Percentiles rank a stretch among this genome's conserved stretches.
These are phyloP conservation scores for Archips crataeganus DNA, from an alignment of 2,888 invertebrate species.

Conservation along the genomic window DNA sequence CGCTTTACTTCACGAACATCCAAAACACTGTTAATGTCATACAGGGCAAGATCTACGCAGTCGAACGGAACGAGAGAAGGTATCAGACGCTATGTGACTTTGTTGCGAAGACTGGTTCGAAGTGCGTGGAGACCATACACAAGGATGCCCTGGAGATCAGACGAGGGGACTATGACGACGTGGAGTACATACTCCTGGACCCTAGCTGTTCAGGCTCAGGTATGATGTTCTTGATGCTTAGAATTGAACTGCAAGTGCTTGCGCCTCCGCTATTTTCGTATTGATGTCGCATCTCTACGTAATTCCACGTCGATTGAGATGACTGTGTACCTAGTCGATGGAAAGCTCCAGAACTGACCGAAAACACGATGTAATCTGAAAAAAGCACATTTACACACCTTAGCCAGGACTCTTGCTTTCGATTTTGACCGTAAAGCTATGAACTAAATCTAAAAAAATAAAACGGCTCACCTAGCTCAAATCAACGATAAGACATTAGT, in stretches of 20 bases:
- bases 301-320: too few species aligned
- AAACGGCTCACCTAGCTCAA: too few species aligned
- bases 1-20: neutral
- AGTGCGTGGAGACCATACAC: slow-evolving; percentile 88
- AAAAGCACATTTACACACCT: too few species aligned
- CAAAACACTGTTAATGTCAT: slow-evolving; percentile 10
- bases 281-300: too few species aligned
- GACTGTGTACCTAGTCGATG: too few species aligned
- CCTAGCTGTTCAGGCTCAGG: slow-evolving; percentile 99
- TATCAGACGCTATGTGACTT: slow-evolving; percentile 88
- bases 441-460: too few species aligned
- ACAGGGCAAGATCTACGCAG: slow-evolving; percentile 91
- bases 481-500: too few species aligned
- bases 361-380: too few species aligned
- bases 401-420: too few species aligned
- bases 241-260: neutral
- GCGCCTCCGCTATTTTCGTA: too few species aligned
- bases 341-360: too few species aligned
- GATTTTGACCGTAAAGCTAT: too few species aligned
- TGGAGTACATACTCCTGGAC: slow-evolving; percentile 97
- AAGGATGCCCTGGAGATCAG: slow-evolving; percentile 90
- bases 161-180: slow-evolving; percentile 86
- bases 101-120: slow-evolving; percentile 87
- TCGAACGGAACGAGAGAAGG: slow-evolving; percentile 90
- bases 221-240: slow-evolving; percentile 63